Evolutionary conservation across 2,888 invertebrate genomes (phyloP).

Genomic region (Cephus nigrinus): DNA sequence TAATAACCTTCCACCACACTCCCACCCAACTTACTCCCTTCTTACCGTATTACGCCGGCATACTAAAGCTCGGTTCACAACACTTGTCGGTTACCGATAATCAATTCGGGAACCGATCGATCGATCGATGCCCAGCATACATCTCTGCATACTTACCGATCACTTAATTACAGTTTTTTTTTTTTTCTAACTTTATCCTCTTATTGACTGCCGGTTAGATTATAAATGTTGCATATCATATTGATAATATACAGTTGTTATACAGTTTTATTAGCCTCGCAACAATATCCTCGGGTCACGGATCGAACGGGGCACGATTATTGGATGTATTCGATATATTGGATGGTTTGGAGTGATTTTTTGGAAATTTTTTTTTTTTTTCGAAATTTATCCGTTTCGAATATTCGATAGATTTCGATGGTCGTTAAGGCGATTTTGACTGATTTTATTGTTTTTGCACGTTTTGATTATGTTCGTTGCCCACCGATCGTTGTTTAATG

Average conservation of each 20-base stretch:
- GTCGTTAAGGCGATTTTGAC: background rate
- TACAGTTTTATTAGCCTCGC: constrained; percentile 49
- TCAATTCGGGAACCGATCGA: background rate
- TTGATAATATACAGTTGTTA: constrained; percentile 63
- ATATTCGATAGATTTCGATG: background rate
- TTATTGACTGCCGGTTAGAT: constrained; percentile 48
- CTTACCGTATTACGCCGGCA: background rate
- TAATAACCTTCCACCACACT: background rate
- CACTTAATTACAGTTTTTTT: background rate
- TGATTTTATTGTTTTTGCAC: background rate
- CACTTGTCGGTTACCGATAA: background rate
- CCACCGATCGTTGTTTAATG: background rate
- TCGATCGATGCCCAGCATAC: background rate
- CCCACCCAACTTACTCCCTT: background rate
- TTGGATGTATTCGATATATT: background rate
- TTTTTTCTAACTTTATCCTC: background rate
- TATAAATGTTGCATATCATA: constrained; percentile 67
- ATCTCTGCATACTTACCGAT: constrained; percentile 1
- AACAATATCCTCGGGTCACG: background rate
- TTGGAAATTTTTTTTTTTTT: no score
- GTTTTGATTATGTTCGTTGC: background rate
- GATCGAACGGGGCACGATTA: background rate
- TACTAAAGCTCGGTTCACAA: background rate
- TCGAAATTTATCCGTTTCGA: background rate
- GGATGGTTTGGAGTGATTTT: background rate